These are phyloP conservation scores for Neria commutata DNA, from an alignment of 2,888 invertebrate genomes.

Conservation along the genomic window DNA sequence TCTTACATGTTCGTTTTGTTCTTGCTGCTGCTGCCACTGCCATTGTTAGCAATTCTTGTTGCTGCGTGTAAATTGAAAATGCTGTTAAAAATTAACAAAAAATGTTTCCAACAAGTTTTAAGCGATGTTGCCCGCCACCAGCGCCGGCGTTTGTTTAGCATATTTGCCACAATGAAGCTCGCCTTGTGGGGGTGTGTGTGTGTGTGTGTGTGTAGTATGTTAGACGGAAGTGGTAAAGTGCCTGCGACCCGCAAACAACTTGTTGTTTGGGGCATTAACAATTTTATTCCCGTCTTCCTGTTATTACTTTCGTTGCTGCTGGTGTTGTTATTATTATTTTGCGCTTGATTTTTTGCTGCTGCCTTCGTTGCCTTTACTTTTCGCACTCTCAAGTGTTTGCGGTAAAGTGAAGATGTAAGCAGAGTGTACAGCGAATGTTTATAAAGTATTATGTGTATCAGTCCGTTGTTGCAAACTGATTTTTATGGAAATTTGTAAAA, in stretches of 20 bases:
- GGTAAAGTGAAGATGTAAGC: no score
- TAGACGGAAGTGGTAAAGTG: no score
- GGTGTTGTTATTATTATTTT: background rate
- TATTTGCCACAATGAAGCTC: constrained; percentile 21
- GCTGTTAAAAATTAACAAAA: constrained; percentile 33
- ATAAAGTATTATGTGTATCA: no score
- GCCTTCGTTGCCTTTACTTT: no score
- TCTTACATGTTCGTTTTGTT: no score
- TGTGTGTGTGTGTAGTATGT: no score
- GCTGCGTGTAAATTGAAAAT: constrained; percentile 29
- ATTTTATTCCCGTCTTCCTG: constrained; percentile 8
- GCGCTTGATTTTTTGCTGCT: background rate
- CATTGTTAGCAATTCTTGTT: constrained; percentile 21
- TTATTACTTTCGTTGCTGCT: background rate
- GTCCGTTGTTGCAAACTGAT: no score
- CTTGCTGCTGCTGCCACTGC: constrained; percentile 7
- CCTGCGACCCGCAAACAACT: constrained; percentile 1
- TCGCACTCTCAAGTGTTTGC: no score
- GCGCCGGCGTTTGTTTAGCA: constrained; percentile 22
- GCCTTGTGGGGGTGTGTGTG: no score
- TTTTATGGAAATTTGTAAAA: no score
- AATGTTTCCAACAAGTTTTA: constrained; percentile 29
- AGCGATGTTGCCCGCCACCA: constrained; percentile 4
- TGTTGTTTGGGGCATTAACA: constrained; percentile 6
- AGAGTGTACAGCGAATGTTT: no score